phyloP scores from a whole-genome alignment of 2,888 invertebrate genomes.

The Masnerella sp. region DNA sequence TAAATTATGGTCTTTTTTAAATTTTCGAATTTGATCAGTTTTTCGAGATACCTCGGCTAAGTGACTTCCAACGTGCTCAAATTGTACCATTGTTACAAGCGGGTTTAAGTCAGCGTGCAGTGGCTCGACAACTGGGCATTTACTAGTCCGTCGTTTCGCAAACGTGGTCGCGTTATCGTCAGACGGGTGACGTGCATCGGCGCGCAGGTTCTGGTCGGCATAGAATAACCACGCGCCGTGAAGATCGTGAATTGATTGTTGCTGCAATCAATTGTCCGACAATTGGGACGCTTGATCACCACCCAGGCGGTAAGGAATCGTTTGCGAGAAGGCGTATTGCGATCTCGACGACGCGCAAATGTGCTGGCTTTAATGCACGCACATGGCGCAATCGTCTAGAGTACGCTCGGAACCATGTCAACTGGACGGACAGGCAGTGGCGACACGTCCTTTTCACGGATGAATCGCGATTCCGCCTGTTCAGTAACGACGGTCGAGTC shows the following conservation, averaged over 20 bases:
- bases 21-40: too few species aligned
- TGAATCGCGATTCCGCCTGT: background rate
- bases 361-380: background rate
- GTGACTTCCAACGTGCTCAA: background rate
- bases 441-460: background rate
- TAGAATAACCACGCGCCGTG: too few species aligned
- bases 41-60: too few species aligned
- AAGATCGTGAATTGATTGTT: too few species aligned
- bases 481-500: slow-evolving; percentile 28
- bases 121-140: background rate
- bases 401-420: background rate
- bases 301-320: too few species aligned
- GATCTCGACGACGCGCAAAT: background rate
- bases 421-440: background rate
- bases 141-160: background rate
- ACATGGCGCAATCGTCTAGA: background rate
- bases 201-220: too few species aligned
- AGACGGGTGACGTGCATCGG: too few species aligned
- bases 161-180: background rate
- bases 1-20: too few species aligned
- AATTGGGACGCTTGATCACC: too few species aligned
- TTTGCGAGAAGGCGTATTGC: too few species aligned
- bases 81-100: background rate
- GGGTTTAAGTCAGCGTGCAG: background rate
- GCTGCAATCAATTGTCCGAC: too few species aligned